These are phyloP conservation scores for Odontomachus brunneus DNA, from an alignment of 1,140 invertebrate species.

Conservation along the genomic window DNA sequence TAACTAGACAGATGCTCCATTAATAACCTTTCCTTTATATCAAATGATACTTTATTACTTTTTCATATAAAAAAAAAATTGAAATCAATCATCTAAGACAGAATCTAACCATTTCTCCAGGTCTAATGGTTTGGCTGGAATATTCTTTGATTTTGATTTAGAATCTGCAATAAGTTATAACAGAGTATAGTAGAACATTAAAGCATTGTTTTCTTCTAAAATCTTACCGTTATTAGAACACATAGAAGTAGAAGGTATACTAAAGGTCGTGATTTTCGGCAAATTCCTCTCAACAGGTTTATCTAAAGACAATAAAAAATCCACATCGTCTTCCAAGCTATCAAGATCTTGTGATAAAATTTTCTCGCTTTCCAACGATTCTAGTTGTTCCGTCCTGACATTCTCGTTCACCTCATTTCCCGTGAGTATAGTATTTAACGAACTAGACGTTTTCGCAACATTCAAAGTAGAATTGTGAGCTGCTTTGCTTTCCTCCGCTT, in stretches of 20 bases:
- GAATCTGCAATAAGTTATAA: slow-evolving; percentile 66
- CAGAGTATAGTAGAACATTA: slow-evolving; percentile 2
- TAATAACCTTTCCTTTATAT: slow-evolving; percentile 45
- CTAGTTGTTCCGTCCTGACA: not conserved
- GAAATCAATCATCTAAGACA: slow-evolving; percentile 77
- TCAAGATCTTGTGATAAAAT: not conserved
- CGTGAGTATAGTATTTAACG: slow-evolving; percentile 4
- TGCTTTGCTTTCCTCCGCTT: slow-evolving; percentile 66
- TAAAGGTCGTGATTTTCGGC: slow-evolving; percentile 7
- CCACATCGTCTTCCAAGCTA: slow-evolving; percentile 68
- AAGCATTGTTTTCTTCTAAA: slow-evolving; percentile 1
- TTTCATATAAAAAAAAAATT: slow-evolving; percentile 2
- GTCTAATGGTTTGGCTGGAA: slow-evolving; percentile 77
- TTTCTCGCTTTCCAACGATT: not conserved
- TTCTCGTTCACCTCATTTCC: not conserved
- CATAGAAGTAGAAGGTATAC: slow-evolving; percentile 2
- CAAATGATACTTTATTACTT: slow-evolving; percentile 40
- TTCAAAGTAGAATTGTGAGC: slow-evolving; percentile 54
- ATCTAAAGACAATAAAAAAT: slow-evolving; percentile 78
- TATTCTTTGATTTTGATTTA: slow-evolving; percentile 64
- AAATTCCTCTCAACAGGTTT: slow-evolving; percentile 68
- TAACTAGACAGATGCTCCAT: slow-evolving; percentile 38
- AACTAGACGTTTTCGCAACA: slow-evolving; percentile 11
- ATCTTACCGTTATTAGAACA: slow-evolving; percentile 57
- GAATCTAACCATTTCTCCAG: slow-evolving; percentile 82